Conservation (phyloP, 2,797 vertebrate species). For the Lindbergichthys nudifrons region DNA sequence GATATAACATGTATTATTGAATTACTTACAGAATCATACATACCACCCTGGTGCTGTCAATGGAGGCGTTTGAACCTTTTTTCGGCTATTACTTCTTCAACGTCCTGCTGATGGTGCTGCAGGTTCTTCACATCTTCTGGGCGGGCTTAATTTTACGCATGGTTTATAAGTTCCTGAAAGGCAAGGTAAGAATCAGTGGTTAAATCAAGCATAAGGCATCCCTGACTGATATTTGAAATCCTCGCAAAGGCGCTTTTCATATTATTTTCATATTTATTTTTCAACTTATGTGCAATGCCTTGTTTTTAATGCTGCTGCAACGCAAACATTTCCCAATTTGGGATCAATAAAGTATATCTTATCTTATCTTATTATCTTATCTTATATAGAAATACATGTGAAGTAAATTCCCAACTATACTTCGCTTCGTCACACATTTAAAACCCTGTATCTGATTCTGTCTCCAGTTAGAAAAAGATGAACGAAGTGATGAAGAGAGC, state of each 20-base stretch:
- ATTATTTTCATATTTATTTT: no score
- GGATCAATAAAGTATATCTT: no score
- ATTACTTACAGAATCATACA: slow-evolving; percentile 87
- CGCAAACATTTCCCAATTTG: no score
- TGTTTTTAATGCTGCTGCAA: no score
- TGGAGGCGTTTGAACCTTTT: slow-evolving; percentile 88
- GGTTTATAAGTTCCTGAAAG: slow-evolving; percentile 88
- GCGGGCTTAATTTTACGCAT: slow-evolving; percentile 91
- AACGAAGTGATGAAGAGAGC: slow-evolving; percentile 92
- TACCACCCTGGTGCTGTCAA: slow-evolving; percentile 89
- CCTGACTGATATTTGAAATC: not conserved
- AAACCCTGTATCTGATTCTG: slow-evolving; percentile 13
- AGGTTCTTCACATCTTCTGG: slow-evolving; percentile 94
- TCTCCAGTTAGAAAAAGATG: slow-evolving; percentile 90
- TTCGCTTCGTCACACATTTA: not conserved
- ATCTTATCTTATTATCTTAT: no score
- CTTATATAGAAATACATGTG: not conserved
- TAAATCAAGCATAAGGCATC: not conserved
- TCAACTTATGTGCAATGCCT: no score
- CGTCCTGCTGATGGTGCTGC: slow-evolving; percentile 86
- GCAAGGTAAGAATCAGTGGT: slow-evolving; percentile 83
- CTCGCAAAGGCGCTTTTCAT: not conserved
- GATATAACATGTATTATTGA: not conserved
- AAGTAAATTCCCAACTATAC: not conserved
- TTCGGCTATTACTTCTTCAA: slow-evolving; percentile 94